These are phyloP conservation scores for Muraenolepis orangiensis DNA, from an alignment of 2,797 vertebrate species.

Conservation along the genomic window DNA sequence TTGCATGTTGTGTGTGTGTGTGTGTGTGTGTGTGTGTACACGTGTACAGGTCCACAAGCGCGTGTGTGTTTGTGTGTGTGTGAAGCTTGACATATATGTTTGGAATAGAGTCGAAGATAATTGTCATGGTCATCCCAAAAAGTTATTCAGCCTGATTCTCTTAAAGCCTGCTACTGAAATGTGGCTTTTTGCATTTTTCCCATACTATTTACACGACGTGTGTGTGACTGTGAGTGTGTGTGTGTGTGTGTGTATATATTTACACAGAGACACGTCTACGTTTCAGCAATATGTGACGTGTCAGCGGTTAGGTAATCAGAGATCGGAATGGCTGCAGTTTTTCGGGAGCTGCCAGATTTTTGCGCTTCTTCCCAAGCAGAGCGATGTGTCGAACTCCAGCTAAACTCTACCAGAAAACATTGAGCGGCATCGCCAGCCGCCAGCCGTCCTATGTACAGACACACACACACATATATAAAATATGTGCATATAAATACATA, in stretches of 20 bases:
- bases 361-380: conserved; percentile 82
- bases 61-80: conserved; percentile 17
- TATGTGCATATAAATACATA: conserved; percentile 84
- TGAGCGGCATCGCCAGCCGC: conserved; percentile 86
- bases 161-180: conserved; percentile 76
- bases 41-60: conserved; percentile 29
- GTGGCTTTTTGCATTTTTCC: conserved; percentile 77
- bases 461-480: conserved; percentile 80
- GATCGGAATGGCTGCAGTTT: conserved; percentile 90
- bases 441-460: conserved; percentile 78
- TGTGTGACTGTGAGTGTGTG: too few relatives aligned
- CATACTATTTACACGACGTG: conserved; percentile 74
- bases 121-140: conserved; percentile 72
- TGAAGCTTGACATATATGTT: conserved; percentile 71
- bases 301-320: conserved; percentile 75
- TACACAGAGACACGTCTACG: conserved; percentile 66
- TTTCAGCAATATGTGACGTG: conserved; percentile 73
- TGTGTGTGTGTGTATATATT: too few relatives aligned
- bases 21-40: conserved; percentile 20
- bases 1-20: conserved; percentile 29
- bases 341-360: conserved; percentile 86
- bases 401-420: conserved; percentile 97
- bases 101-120: conserved; percentile 73
- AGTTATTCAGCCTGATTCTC: conserved; percentile 72
- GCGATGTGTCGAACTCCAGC: conserved; percentile 90